phyloP scores from a whole-genome alignment of 2,797 vertebrate genomes.

The Eulemur mongoz region DNA sequence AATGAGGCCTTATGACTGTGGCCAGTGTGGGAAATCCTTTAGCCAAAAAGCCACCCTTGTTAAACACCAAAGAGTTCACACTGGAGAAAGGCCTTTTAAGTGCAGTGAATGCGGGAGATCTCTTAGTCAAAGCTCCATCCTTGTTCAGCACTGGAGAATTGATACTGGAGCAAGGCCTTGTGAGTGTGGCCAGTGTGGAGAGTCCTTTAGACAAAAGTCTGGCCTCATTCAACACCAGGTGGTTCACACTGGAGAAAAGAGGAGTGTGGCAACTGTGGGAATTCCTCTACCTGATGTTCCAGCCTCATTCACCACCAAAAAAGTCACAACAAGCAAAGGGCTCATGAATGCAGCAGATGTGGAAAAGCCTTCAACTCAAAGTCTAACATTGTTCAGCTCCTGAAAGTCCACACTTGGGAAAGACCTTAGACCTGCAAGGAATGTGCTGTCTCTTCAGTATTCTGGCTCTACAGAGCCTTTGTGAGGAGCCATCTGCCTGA shows the following conservation, averaged over 20 bases:
- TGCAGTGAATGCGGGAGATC: background rate
- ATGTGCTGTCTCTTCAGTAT: background rate
- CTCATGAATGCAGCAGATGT: background rate
- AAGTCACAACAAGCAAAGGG: background rate
- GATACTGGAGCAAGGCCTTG: conserved; percentile 46
- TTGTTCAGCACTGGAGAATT: conserved; percentile 33
- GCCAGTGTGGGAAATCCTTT: conserved; percentile 45
- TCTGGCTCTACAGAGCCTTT: background rate
- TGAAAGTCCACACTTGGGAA: background rate
- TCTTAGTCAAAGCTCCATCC: conserved; percentile 40
- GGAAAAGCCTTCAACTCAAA: background rate
- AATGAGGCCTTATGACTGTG: conserved; percentile 26
- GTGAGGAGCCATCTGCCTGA: background rate
- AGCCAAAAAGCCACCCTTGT: conserved; percentile 45
- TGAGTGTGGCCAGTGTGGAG: background rate
- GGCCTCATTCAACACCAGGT: conserved; percentile 40
- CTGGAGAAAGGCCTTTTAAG: conserved; percentile 4
- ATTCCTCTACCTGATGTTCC: background rate
- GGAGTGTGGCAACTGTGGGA: conserved; percentile 20
- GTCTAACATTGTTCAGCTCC: background rate
- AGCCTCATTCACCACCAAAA: conserved; percentile 58
- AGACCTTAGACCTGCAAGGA: background rate
- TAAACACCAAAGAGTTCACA: conserved; percentile 49
- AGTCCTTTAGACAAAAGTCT: conserved; percentile 45
- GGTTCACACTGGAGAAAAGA: conserved; percentile 47